Percentiles rank a stretch among this genome's conserved stretches.
Evolutionary conservation across 2,888 invertebrate species (phyloP).

Genomic region (Blera fallax): DNA sequence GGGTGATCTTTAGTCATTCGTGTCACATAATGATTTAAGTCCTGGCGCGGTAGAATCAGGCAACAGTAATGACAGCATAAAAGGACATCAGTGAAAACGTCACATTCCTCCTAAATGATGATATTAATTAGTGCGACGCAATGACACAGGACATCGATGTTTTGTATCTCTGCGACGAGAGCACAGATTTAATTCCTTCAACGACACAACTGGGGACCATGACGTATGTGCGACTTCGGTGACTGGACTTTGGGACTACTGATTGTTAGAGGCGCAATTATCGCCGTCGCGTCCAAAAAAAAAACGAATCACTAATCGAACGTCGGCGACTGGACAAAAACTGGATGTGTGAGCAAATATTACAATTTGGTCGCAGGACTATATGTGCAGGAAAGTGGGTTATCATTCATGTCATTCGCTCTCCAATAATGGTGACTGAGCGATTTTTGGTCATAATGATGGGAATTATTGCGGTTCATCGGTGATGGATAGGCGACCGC

Average conservation of each 20-base stretch:
- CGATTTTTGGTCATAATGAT: slow-evolving; percentile 15
- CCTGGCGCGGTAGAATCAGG: background rate
- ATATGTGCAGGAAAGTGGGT: background rate
- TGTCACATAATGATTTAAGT: slow-evolving; percentile 18
- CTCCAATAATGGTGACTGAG: slow-evolving; percentile 3
- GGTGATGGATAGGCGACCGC: slow-evolving; percentile 12
- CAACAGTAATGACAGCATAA: background rate
- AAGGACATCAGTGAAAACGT: background rate
- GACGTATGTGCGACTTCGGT: background rate
- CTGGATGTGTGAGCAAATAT: background rate
- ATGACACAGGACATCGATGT: background rate
- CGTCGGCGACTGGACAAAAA: background rate
- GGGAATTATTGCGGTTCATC: slow-evolving; percentile 19
- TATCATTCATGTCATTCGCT: background rate
- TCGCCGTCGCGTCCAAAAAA: background rate
- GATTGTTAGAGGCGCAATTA: background rate
- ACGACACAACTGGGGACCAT: background rate
- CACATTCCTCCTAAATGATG: background rate
- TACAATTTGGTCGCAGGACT: background rate
- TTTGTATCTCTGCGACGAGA: background rate
- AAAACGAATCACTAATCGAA: slow-evolving; percentile 9
- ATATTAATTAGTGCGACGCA: slow-evolving; percentile 4
- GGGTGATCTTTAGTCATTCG: background rate
- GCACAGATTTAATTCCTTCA: background rate
- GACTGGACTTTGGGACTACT: background rate